Percentiles rank a stretch among this genome's conserved stretches.
These are phyloP conservation scores for Cercopithecus hamlyni DNA, from an alignment of 2,797 vertebrate species.

Conservation along the genomic window DNA sequence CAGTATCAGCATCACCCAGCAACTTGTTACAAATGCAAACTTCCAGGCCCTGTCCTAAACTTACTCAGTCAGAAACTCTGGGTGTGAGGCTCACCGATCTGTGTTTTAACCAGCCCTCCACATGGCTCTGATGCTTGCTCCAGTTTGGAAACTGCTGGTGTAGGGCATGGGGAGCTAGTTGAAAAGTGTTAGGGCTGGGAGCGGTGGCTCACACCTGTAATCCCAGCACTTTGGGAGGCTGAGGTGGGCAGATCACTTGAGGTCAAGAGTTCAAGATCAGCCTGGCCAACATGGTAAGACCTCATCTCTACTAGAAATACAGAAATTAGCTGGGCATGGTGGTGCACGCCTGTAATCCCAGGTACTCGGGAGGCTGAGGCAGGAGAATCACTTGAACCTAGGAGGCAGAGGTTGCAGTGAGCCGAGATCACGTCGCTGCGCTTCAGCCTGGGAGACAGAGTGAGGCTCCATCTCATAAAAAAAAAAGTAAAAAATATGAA, in stretches of 20 bases:
- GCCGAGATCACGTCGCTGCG: too few species aligned
- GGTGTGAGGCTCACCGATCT: fast-evolving
- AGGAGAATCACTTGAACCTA: neutral
- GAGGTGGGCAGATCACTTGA: neutral
- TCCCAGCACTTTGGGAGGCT: neutral
- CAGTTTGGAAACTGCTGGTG: neutral
- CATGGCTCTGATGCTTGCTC: neutral
- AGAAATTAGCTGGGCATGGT: neutral
- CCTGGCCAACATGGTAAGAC: neutral
- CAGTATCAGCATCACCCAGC: neutral
- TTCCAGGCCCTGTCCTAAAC: neutral
- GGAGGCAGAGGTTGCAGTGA: too few species aligned
- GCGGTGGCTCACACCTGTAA: neutral
- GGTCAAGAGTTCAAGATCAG: neutral
- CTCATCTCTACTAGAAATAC: neutral
- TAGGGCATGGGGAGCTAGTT: neutral
- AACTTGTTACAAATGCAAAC: neutral
- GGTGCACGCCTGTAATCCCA: neutral
- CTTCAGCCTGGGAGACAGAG: neutral
- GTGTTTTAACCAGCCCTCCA: neutral
- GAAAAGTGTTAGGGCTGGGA: neutral
- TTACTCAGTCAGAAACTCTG: neutral
- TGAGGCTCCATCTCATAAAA: neutral
- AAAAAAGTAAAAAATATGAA: neutral
- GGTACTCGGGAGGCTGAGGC: neutral